Percentiles rank a stretch among this genome's conserved stretches.
phyloP scores from a whole-genome alignment of 2,888 invertebrate species.

The Ctena decussata region DNA sequence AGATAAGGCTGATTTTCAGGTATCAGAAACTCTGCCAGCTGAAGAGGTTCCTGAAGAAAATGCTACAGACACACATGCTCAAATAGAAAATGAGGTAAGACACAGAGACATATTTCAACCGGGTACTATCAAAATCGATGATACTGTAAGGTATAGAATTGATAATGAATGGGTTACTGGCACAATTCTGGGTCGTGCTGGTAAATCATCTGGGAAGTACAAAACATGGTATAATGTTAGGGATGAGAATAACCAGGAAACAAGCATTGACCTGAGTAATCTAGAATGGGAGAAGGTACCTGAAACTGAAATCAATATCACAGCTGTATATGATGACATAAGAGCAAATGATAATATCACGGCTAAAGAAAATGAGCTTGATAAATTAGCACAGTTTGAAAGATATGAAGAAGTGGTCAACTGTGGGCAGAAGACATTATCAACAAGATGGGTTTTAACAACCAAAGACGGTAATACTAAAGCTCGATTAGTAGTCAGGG shows the following conservation, averaged over 20 bases:
- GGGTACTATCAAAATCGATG: background rate
- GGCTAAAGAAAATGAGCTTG: slow-evolving; percentile 38
- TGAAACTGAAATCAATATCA: background rate
- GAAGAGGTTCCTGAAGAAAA: slow-evolving; percentile 22
- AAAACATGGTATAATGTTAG: slow-evolving; percentile 39
- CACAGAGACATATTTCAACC: background rate
- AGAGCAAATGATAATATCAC: background rate
- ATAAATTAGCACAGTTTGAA: slow-evolving; percentile 27
- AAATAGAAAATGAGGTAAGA: slow-evolving; percentile 2
- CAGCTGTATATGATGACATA: background rate
- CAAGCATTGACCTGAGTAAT: slow-evolving; percentile 12
- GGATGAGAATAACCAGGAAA: slow-evolving; percentile 10
- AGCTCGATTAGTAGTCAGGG: slow-evolving; percentile 32
- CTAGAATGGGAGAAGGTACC: slow-evolving; percentile 1
- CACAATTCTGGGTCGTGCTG: slow-evolving; percentile 20
- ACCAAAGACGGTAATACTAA: slow-evolving; percentile 32
- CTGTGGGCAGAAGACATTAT: slow-evolving; percentile 30
- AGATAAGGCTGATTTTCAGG: background rate
- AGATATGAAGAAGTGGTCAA: slow-evolving; percentile 25
- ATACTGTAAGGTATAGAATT: background rate
- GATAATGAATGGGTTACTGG: slow-evolving; percentile 15
- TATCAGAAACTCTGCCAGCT: slow-evolving; percentile 9
- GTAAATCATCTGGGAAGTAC: slow-evolving; percentile 26
- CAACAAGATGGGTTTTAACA: slow-evolving; percentile 30
- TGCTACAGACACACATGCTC: background rate